These are phyloP conservation scores for Spisula solida DNA, from an alignment of 2,888 invertebrate species.

Conservation along the genomic window DNA sequence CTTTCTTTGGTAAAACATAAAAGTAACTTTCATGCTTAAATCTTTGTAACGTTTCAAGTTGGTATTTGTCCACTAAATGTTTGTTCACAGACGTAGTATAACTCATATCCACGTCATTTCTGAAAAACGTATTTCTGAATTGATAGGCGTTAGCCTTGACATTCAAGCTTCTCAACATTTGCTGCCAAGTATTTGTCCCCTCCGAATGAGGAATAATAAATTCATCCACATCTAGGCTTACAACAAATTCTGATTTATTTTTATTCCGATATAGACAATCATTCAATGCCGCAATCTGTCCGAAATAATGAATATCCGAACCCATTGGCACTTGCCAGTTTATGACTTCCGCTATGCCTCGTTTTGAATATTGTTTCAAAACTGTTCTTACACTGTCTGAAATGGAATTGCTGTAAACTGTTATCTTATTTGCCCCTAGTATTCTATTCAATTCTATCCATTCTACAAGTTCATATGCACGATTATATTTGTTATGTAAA, in stretches of 20 bases:
- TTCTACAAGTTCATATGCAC: slow-evolving; percentile 83
- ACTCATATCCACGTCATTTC: slow-evolving; percentile 76
- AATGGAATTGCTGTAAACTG: slow-evolving; percentile 83
- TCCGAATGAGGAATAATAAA: slow-evolving; percentile 82
- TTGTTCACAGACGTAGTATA: slow-evolving; percentile 52
- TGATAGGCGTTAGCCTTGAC: slow-evolving; percentile 50
- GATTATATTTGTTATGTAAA: slow-evolving; percentile 75
- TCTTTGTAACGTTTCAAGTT: slow-evolving; percentile 75
- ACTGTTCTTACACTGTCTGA: slow-evolving; percentile 77
- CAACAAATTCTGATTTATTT: slow-evolving; percentile 78
- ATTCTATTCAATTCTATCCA: slow-evolving; percentile 85
- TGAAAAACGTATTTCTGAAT: slow-evolving; percentile 76
- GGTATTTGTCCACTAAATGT: slow-evolving; percentile 69
- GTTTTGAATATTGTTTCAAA: slow-evolving; percentile 75
- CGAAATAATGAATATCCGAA: slow-evolving; percentile 85
- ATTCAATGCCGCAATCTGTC: slow-evolving; percentile 84
- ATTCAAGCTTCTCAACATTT: not conserved
- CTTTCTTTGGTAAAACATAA: slow-evolving; percentile 62
- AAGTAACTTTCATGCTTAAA: slow-evolving; percentile 72
- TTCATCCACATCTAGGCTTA: slow-evolving; percentile 85
- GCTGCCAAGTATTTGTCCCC: not conserved
- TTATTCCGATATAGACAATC: slow-evolving; percentile 85
- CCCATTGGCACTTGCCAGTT: slow-evolving; percentile 83
- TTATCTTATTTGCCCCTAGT: slow-evolving; percentile 83
- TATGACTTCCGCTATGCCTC: slow-evolving; percentile 78